Evolutionary conservation across 2,113 vertebrate genomes (phyloP), one percentile per base, ranked within the genome.

Genomic region (Poeciliopsis retropinna): DNA sequence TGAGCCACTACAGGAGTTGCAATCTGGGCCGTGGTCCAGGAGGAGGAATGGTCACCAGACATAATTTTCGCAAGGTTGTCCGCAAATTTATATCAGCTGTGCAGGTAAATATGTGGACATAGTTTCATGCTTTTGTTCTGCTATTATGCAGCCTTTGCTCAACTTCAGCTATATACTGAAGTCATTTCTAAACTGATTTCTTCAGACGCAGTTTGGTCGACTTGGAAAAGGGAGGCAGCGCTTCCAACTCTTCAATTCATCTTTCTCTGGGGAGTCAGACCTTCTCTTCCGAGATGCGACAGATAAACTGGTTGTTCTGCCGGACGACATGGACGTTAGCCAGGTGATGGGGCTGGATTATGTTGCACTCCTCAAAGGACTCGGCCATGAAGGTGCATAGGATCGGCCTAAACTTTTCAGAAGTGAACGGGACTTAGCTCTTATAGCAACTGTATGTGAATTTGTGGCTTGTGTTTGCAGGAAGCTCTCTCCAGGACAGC

Each of bases 261-360:
- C 88, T 4, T 15, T 77, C 28, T 96, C 93, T 44, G 94, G 92
- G 30, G 93, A 94, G 39, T 92, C 78, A 31, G 95, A 97, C 78
- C 94, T 98, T 76, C 94, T 98, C 30, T 97, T 98, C 76, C 95
- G 64, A 72, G 97, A 98, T 14, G 82, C 86, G 11, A 96, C 96
- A 1, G 88, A 93, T 60, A 93, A 94, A 71, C 83, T 97, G 1
- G 89, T 92, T 25, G 75, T 96, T 64, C 81, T 96, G 0, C 61
- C 91, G 13, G 94, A 96, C 19, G 91, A 94, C 68, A 85, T 85
- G 60, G 96, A 97, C 44, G 88, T 98, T 87, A 95, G 93, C 72
- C 95, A 94, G 73, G 85, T 97, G 76, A 92, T 98, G 79, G 97
- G 97, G 41, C 90, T 96, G 83, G 96, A 97, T 85, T 97, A 97